These are phyloP conservation scores for Ligdia adustata DNA, from an alignment of 2,888 invertebrate species.

Conservation along the genomic window DNA sequence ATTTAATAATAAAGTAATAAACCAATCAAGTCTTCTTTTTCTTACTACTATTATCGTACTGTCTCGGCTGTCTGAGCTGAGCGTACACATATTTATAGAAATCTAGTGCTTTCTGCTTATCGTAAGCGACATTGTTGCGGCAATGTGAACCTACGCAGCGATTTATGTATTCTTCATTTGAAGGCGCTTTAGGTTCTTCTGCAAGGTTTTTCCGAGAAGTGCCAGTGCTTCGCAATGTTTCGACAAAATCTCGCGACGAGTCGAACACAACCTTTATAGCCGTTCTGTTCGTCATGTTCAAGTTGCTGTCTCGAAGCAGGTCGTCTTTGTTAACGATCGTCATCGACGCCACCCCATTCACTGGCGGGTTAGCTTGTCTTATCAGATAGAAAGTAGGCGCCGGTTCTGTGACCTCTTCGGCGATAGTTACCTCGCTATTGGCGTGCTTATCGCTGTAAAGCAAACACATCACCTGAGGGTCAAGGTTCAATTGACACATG, in stretches of 20 bases:
- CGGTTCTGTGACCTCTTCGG: conserved; percentile 71
- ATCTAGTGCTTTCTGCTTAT: conserved; percentile 74
- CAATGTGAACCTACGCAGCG: conserved; percentile 66
- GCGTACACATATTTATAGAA: conserved; percentile 80
- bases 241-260: conserved; percentile 73
- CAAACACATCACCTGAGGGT: conserved; percentile 72
- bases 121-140: conserved; percentile 64
- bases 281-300: conserved; percentile 73
- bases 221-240: conserved; percentile 67
- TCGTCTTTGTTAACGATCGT: conserved; percentile 71
- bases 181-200: conserved; percentile 48
- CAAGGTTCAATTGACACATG: conserved; percentile 72
- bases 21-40: conserved; percentile 51
- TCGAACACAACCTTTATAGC: conserved; percentile 75
- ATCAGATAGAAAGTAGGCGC: conserved; percentile 76
- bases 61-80: conserved; percentile 66
- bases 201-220: conserved; percentile 49
- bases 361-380: conserved; percentile 66
- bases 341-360: conserved; percentile 64
- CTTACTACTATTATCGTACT: conserved; percentile 49
- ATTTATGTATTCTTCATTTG: conserved; percentile 59
- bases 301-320: conserved; percentile 60
- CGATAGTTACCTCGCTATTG: conserved; percentile 57
- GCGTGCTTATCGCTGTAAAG: conserved; percentile 70
- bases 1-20: conserved; percentile 36